Conservation (phyloP, 2,113 vertebrate genomes). For the Alaudala cheleensis region DNA sequence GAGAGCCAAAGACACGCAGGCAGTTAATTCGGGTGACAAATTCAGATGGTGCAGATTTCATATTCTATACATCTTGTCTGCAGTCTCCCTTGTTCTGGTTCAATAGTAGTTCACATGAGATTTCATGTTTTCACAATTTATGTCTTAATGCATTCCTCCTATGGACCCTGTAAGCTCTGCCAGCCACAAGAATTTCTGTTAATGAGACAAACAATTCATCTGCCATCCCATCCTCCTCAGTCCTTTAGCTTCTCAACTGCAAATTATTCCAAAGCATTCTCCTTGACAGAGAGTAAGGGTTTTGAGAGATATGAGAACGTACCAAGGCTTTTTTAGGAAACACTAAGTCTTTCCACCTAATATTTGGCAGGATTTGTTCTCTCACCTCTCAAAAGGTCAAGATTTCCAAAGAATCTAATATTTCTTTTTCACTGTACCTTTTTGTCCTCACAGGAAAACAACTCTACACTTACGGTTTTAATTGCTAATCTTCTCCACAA, state of each 20-base stretch:
- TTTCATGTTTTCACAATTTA: background rate
- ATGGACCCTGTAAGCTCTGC: background rate
- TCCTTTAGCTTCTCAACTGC: background rate
- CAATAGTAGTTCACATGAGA: background rate
- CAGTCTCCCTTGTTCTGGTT: background rate
- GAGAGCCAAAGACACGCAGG: background rate
- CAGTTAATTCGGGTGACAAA: constrained; percentile 6
- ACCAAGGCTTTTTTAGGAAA: background rate
- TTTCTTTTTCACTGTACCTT: background rate
- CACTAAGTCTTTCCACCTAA: background rate
- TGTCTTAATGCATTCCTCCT: background rate
- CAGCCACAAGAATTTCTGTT: background rate
- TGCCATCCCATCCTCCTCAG: background rate
- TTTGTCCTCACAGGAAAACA: background rate
- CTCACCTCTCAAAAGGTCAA: background rate
- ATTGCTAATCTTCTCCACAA: background rate
- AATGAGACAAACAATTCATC: background rate
- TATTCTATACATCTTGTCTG: background rate
- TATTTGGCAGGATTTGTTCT: background rate
- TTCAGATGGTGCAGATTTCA: background rate
- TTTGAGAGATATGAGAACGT: background rate
- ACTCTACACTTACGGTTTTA: background rate
- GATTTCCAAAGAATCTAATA: background rate
- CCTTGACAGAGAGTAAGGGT: background rate
- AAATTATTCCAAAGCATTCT: background rate